phyloP scores from a whole-genome alignment of 92 coral and sea anemone genomes.

The Actinostola sp. region DNA sequence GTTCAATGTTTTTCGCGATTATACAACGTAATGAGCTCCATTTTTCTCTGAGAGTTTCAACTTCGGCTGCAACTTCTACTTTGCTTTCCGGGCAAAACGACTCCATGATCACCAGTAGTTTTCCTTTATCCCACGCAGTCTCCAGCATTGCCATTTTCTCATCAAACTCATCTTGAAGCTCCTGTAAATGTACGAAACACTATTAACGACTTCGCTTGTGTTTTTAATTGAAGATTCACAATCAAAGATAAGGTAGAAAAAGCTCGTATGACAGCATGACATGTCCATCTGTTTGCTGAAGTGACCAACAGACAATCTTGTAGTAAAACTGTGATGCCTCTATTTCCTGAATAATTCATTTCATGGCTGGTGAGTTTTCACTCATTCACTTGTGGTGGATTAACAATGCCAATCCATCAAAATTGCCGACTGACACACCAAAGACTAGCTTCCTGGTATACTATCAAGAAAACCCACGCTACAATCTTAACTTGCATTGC shows the following conservation, averaged over 20 bases:
- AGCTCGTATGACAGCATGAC: no score
- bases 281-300: neutral
- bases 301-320: neutral
- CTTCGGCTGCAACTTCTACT: slow-evolving; percentile 43
- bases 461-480: slow-evolving; percentile 4
- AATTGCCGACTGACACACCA: neutral
- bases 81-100: slow-evolving; percentile 39
- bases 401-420: neutral
- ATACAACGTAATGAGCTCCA: slow-evolving; percentile 65
- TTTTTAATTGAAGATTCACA: no score
- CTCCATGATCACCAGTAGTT: slow-evolving; percentile 69
- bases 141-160: slow-evolving; percentile 31
- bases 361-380: no score
- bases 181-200: neutral
- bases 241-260: no score
- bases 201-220: neutral
- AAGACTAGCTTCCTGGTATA: neutral
- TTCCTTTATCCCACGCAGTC: slow-evolving; percentile 67
- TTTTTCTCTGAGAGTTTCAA: slow-evolving; percentile 46
- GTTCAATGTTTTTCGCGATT: slow-evolving; percentile 38
- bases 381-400: neutral
- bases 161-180: slow-evolving; percentile 38
- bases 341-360: no score
- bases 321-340: neutral
- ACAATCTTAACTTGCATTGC: neutral